phyloP scores from a whole-genome alignment of 2,113 vertebrate species.

The Loxodonta africana region DNA sequence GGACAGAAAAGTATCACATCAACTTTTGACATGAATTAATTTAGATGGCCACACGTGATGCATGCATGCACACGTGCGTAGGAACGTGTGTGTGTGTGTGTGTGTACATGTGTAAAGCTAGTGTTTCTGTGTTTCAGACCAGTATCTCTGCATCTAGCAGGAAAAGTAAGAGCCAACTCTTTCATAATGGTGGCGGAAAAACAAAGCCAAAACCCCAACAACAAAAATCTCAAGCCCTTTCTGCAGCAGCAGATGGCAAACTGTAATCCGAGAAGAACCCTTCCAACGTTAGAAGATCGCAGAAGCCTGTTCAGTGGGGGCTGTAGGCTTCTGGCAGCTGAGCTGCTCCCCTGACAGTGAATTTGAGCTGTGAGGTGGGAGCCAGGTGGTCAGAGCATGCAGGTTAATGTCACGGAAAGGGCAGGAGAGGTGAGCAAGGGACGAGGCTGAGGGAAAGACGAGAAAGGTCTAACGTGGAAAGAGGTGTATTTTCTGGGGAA shows the following conservation, averaged over 20 bases:
- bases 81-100: no score
- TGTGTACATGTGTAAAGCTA: neutral
- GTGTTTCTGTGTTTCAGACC: neutral
- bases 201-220: neutral
- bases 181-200: neutral
- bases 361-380: neutral
- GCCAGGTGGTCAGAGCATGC: neutral
- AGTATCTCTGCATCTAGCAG: neutral
- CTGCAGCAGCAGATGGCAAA: slow-evolving; percentile 48
- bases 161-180: neutral
- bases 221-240: neutral
- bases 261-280: neutral
- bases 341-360: neutral
- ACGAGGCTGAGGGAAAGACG: neutral
- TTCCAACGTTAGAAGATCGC: neutral
- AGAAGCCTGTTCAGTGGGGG: neutral
- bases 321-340: neutral
- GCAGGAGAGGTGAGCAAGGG: neutral
- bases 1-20: neutral
- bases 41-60: neutral
- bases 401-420: neutral
- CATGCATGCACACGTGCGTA: fast-evolving
- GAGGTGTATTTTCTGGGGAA: neutral
- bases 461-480: no score
- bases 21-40: neutral